Conservation (phyloP, 2,113 vertebrate species). For the Syrrhaptes paradoxus region DNA sequence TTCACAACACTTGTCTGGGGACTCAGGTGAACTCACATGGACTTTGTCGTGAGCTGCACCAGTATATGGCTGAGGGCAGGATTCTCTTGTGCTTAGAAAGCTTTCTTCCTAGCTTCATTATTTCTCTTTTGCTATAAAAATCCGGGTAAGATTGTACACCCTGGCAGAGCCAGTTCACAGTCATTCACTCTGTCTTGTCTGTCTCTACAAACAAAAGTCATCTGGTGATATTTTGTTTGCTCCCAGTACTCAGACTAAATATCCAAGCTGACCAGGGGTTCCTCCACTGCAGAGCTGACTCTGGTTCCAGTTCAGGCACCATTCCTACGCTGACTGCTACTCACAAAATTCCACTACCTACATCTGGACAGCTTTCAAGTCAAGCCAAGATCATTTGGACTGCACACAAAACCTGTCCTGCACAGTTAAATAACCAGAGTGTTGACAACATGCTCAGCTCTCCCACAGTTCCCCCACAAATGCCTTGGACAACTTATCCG, state of each 20-base stretch:
- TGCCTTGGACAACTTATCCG: neutral
- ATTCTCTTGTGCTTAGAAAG: neutral
- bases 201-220: neutral
- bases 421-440: neutral
- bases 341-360: neutral
- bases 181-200: neutral
- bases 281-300: neutral
- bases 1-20: neutral
- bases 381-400: neutral
- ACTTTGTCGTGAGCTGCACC: neutral
- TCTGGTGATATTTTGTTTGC: neutral
- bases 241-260: neutral
- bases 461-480: neutral
- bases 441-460: neutral
- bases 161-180: neutral
- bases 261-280: neutral
- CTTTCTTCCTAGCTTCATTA: neutral
- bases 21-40: fast-evolving
- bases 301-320: neutral
- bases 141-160: neutral
- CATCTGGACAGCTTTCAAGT: neutral
- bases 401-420: neutral
- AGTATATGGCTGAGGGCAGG: neutral
- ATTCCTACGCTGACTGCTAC: neutral
- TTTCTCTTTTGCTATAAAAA: neutral